Conservation (phyloP, 1,140 invertebrate species). For the Planococcus citri region DNA sequence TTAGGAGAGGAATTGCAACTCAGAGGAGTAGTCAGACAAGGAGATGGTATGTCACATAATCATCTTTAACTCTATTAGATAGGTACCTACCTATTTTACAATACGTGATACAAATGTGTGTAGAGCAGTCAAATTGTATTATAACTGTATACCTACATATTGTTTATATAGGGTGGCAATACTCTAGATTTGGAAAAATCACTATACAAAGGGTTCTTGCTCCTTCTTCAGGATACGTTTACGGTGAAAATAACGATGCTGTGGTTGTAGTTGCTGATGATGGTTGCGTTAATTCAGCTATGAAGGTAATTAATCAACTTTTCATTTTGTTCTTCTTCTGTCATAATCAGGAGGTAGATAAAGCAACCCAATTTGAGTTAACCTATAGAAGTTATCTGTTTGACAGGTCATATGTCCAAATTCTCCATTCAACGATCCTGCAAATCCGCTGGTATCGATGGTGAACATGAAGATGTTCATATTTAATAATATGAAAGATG, state of each 20-base stretch:
- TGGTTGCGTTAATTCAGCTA: not conserved
- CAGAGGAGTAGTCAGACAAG: not conserved
- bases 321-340: no score
- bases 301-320: constrained; percentile 1
- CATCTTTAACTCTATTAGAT: not conserved
- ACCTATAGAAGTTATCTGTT: not conserved
- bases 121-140: no score
- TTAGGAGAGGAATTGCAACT: not conserved
- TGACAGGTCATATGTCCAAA: not conserved
- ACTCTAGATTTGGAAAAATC: not conserved
- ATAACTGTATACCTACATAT: not conserved
- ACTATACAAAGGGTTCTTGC: not conserved
- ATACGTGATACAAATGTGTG: no score
- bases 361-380: no score
- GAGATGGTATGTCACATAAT: constrained; percentile 1
- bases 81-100: no score
- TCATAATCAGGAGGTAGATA: no score
- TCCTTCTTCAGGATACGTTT: not conserved
- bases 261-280: not conserved
- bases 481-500: constrained; percentile 14
- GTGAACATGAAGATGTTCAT: constrained; percentile 1
- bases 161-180: not conserved
- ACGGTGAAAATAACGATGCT: not conserved
- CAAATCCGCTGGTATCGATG: constrained; percentile 3
- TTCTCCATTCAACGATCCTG: not conserved